These are phyloP conservation scores for Oncorhynchus masou DNA, from an alignment of 2,113 vertebrate species.

Conservation along the genomic window DNA sequence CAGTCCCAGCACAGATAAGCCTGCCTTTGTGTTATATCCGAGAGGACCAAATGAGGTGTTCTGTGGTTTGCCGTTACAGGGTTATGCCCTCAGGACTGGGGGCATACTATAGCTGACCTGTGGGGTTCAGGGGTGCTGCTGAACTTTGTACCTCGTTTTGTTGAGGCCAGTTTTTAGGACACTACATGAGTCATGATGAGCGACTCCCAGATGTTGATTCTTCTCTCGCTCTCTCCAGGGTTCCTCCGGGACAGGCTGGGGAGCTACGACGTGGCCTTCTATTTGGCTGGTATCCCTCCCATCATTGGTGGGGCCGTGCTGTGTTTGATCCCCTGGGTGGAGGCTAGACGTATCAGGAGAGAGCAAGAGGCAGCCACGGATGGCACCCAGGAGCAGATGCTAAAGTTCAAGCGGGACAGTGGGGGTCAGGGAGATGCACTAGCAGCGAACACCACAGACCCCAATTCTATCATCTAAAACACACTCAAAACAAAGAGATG, in stretches of 20 bases:
- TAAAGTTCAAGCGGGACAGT: slow-evolving; percentile 58
- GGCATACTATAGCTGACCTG: too few species aligned
- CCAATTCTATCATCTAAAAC: slow-evolving; percentile 77
- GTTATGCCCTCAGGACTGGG: background rate
- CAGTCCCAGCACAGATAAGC: background rate
- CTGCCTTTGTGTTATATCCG: background rate
- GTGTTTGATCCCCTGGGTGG: slow-evolving; percentile 91
- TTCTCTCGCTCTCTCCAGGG: slow-evolving; percentile 66
- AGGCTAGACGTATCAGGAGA: slow-evolving; percentile 67
- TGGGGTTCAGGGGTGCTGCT: background rate
- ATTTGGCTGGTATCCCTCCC: slow-evolving; percentile 92
- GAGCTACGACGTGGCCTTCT: slow-evolving; percentile 87
- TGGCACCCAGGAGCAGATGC: slow-evolving; percentile 77
- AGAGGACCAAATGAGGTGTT: background rate
- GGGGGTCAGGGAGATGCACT: slow-evolving; percentile 42
- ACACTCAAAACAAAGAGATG: slow-evolving; percentile 13
- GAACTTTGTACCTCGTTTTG: background rate
- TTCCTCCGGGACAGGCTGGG: slow-evolving; percentile 82
- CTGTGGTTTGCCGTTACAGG: background rate
- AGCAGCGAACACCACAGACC: slow-evolving; percentile 65
- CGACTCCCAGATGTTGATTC: background rate
- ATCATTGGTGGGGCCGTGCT: slow-evolving; percentile 87
- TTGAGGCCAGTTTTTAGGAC: background rate
- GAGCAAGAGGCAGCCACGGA: slow-evolving; percentile 40
- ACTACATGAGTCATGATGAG: too few species aligned